Evolutionary conservation across 53 echinoderm and acorn worm genomes (phyloP).

Genomic region (Apostichopus leukothele): DNA sequence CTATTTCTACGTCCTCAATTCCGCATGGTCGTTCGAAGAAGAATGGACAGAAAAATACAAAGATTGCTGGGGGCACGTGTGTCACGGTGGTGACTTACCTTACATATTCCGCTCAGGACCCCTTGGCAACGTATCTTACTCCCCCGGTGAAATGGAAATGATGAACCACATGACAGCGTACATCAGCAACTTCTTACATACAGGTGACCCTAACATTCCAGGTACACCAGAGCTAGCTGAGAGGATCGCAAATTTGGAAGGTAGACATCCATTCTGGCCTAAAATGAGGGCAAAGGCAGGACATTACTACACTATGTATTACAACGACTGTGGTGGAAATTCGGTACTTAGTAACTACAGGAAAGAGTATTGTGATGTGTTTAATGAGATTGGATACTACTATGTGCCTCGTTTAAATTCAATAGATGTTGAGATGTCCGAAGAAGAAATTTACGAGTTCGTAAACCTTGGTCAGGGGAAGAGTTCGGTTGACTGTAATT

Average conservation of each 20-base stretch:
- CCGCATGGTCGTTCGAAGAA: conserved; percentile 16
- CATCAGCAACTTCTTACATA: conserved; percentile 43
- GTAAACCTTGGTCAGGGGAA: not conserved
- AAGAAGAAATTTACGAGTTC: not conserved
- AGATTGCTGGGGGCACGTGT: conserved; percentile 24
- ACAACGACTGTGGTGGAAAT: conserved; percentile 36
- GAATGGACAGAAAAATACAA: conserved; percentile 30
- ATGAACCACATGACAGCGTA: conserved; percentile 24
- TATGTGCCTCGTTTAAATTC: conserved; percentile 22
- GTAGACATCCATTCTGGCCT: conserved; percentile 11
- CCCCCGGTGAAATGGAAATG: conserved; percentile 15
- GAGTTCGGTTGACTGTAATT: not conserved
- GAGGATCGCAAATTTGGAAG: not conserved
- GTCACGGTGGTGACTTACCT: conserved; percentile 45
- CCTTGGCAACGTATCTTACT: conserved; percentile 14
- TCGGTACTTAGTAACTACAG: conserved; percentile 19
- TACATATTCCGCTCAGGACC: conserved; percentile 44
- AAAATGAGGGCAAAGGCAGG: conserved; percentile 23
- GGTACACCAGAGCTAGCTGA: conserved; percentile 18
- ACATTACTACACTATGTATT: conserved; percentile 28
- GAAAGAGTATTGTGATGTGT: conserved; percentile 7
- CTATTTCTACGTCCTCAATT: conserved; percentile 37
- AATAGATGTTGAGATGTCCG: not conserved
- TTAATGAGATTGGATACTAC: conserved; percentile 32
- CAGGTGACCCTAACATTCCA: conserved; percentile 33